Evolutionary conservation across 37 sponge, comb jelly and placozoan genomes (phyloP).

Genomic region (Amphimedon queenslandica): DNA sequence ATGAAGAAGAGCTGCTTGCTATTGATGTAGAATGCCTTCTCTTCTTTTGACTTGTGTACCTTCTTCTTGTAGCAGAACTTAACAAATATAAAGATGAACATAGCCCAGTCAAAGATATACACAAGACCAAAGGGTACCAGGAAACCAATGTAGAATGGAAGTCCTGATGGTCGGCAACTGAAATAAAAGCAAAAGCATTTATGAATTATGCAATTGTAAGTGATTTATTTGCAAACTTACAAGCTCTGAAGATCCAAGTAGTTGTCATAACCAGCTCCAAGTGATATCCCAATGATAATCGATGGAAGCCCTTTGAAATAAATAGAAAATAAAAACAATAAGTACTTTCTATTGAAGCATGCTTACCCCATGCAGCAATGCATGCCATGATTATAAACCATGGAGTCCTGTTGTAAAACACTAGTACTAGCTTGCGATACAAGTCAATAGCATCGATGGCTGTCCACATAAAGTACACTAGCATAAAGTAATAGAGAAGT

Average conservation of each 20-base stretch:
- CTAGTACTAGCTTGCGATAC: slow-evolving; percentile 45
- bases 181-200: neutral
- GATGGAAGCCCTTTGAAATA: slow-evolving; percentile 27
- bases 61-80: slow-evolving; percentile 8
- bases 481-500: slow-evolving; percentile 58
- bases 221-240: neutral
- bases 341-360: neutral
- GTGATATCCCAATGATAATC: slow-evolving; percentile 17
- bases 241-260: slow-evolving; percentile 1
- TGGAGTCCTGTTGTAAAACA: slow-evolving; percentile 15
- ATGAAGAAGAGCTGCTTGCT: slow-evolving; percentile 11
- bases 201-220: neutral
- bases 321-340: neutral
- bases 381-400: slow-evolving; percentile 16
- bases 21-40: neutral
- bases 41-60: neutral
- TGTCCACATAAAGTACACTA: slow-evolving; percentile 61
- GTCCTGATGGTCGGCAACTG: slow-evolving; percentile 45
- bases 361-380: slow-evolving; percentile 45
- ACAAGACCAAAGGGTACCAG: slow-evolving; percentile 43
- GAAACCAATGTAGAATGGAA: slow-evolving; percentile 49
- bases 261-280: slow-evolving; percentile 36
- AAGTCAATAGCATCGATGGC: slow-evolving; percentile 49
- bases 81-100: slow-evolving; percentile 33
- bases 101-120: slow-evolving; percentile 54